Conservation (phyloP, 2,113 vertebrate species). For the Bostrychus sinensis region DNA sequence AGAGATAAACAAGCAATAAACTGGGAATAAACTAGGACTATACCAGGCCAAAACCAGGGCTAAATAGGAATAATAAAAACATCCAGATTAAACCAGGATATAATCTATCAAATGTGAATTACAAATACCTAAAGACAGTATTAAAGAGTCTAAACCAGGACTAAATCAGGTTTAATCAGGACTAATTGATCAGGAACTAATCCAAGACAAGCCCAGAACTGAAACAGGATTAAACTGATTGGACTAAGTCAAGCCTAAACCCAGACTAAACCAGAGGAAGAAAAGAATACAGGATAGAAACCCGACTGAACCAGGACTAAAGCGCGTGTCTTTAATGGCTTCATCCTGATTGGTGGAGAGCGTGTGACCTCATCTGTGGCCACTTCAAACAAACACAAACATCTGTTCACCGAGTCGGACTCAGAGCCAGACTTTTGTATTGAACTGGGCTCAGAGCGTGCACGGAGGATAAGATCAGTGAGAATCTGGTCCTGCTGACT, state of each 20-base stretch:
- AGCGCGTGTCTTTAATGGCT: slow-evolving; percentile 3
- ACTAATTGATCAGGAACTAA: no score
- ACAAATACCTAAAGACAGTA: no score
- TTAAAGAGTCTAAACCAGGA: neutral
- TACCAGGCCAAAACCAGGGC: no score
- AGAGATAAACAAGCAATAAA: no score
- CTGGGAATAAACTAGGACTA: no score
- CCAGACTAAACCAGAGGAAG: neutral
- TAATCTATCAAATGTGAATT: no score
- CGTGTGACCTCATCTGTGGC: slow-evolving; percentile 9
- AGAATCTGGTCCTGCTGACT: slow-evolving; percentile 5
- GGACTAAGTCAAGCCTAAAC: neutral
- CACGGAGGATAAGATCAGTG: neutral
- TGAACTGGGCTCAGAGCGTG: slow-evolving; percentile 7
- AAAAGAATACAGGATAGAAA: no score
- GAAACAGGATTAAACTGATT: neutral
- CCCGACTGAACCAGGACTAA: neutral
- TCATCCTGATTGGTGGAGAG: neutral
- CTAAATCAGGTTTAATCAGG: neutral
- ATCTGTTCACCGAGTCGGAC: slow-evolving; percentile 3
- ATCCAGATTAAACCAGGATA: no score
- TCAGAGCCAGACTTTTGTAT: slow-evolving; percentile 5
- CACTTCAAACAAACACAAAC: slow-evolving; percentile 13
- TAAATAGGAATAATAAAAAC: no score
- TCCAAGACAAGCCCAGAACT: neutral